These are phyloP conservation scores for Myocastor coypus DNA, from an alignment of 2,113 vertebrate genomes.

Conservation along the genomic window DNA sequence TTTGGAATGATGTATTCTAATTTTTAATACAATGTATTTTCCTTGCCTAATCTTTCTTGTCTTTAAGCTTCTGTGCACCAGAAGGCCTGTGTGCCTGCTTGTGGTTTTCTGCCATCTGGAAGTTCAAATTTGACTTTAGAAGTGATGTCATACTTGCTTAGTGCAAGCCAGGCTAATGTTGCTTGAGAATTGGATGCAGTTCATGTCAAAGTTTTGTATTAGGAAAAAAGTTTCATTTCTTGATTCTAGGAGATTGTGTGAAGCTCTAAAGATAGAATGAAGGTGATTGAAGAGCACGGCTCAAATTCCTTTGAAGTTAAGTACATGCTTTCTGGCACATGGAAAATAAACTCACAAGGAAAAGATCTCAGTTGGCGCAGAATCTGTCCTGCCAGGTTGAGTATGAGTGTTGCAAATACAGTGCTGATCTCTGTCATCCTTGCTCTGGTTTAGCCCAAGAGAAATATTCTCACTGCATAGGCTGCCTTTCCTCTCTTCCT, in stretches of 20 bases:
- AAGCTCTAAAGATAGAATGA: constrained; percentile 72
- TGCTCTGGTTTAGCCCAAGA: background rate
- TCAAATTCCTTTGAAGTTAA: constrained; percentile 76
- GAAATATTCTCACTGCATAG: background rate
- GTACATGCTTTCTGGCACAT: constrained; percentile 36
- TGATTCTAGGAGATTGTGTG: constrained; percentile 71
- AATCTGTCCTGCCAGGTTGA: constrained; percentile 49
- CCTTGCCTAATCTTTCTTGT: background rate
- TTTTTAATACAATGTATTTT: constrained; percentile 44
- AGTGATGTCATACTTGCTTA: constrained; percentile 82
- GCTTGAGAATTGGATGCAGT: constrained; percentile 71
- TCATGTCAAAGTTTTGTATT: constrained; percentile 82
- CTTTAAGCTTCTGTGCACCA: constrained; percentile 62
- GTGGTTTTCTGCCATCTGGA: constrained; percentile 82
- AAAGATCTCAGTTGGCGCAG: constrained; percentile 67
- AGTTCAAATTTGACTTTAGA: constrained; percentile 78
- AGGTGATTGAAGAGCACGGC: constrained; percentile 71
- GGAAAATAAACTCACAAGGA: constrained; percentile 70
- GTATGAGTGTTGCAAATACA: background rate
- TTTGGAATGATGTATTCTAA: constrained; percentile 50
- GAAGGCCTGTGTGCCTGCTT: constrained; percentile 68
- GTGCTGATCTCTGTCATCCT: background rate
- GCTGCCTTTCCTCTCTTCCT: constrained; percentile 49
- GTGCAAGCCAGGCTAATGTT: constrained; percentile 73
- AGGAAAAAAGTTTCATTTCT: constrained; percentile 36